Conservation (phyloP, 2,797 vertebrate species). For the Karalla daura region DNA sequence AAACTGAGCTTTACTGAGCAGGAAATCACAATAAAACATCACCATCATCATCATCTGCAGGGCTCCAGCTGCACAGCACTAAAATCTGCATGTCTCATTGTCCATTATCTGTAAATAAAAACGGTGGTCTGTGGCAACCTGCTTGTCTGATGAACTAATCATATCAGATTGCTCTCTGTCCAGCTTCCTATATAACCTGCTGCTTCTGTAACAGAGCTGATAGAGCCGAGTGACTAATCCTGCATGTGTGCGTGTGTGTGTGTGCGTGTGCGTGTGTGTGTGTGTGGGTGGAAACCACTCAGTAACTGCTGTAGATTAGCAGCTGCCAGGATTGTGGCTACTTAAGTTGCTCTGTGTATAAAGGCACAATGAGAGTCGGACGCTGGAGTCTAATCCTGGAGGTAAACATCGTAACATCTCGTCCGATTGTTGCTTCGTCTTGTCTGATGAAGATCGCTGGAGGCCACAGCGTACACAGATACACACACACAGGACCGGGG, state of each 20-base stretch:
- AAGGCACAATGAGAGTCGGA: constrained; percentile 27
- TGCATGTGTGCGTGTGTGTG: no score
- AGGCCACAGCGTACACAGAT: constrained; percentile 14
- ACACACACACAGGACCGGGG: no score
- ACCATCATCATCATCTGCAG: no score
- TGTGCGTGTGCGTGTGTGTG: no score
- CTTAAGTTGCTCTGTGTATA: constrained; percentile 38
- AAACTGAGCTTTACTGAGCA: not conserved
- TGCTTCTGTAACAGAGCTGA: constrained; percentile 25
- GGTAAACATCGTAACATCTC: constrained; percentile 33
- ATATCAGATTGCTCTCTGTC: not conserved
- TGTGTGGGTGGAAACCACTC: constrained; percentile 53
- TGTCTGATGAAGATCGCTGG: constrained; percentile 24
- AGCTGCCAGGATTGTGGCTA: constrained; percentile 34
- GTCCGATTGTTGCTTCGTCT: constrained; percentile 4
- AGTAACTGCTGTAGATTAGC: constrained; percentile 44
- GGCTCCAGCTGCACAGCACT: not conserved
- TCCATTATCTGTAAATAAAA: not conserved
- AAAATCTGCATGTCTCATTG: constrained; percentile 2
- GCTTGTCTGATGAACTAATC: not conserved
- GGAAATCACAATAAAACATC: no score
- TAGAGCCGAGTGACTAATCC: constrained; percentile 14
- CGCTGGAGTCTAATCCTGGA: constrained; percentile 21
- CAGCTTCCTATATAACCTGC: constrained; percentile 17
- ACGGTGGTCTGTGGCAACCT: not conserved